Evolutionary conservation across 2,888 invertebrate genomes (phyloP), one percentile per base, ranked within the genome.

Genomic region (Zaprionus lineosus): DNA sequence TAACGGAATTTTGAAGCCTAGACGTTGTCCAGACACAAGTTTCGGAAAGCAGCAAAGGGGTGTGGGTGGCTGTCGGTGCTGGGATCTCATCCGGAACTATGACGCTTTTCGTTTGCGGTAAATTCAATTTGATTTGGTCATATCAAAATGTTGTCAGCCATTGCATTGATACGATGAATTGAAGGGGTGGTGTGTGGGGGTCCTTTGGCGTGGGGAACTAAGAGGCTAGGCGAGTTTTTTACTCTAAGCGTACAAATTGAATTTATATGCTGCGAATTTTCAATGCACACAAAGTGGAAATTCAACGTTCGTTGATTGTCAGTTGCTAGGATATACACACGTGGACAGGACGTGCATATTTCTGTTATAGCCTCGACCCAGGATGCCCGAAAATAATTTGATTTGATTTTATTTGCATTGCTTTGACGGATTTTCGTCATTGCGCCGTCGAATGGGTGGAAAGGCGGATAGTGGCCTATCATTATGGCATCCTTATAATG

Each of bases 381-480:
- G 40, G 59, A 52, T 56, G 73, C 28, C 47, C 55, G 43, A 59
- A 75, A 68, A 84, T 79, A 78, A 83, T 78, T 79, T 72, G 81
- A 75, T 85, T 83, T 83, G 73, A 75, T 85, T 79, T 79, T 73
- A 83, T 85, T 79, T 83, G 84, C 76, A 83, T 79, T 79, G 84
- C 78, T 85, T 85, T 79, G 85, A 79, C 52, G 66, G 73, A 68
- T 75, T 79, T 67, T 57, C 51, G 57, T 63, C 67, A 48, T n/a
- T 55, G 31, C 47, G 41, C 57, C 50, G 29, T 8, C 31, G n/a
- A 7, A 12, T 1, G 14, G 4, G 19, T 14, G 9, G 9, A 2
- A 2, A n/a, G 16, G n/a, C 1, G 2, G 5, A 1, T 29, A 21
- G 19, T 15, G 11, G 1, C 9, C n/a, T n/a, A 24, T 24, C 7